A percentile compares a stretch with the other conserved stretches of the same genome.
Evolutionary conservation across 2,113 vertebrate species (phyloP).

Genomic region (Microcebus ravelobensis): DNA sequence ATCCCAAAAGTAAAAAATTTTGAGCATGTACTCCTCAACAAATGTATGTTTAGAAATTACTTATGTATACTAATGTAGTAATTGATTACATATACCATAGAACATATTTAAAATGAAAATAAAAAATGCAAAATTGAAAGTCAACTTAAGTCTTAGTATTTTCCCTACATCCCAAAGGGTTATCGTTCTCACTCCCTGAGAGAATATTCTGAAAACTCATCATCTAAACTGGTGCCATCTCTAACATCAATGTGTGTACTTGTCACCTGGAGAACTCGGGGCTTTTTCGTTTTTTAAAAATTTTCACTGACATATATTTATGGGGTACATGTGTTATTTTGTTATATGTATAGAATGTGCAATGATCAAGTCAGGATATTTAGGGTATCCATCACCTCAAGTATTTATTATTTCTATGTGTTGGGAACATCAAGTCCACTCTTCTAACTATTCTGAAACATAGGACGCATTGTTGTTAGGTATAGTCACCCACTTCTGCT

Average conservation of each 20-base stretch:
- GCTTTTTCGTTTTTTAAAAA: no score
- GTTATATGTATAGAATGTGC: no score
- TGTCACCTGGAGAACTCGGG: background rate
- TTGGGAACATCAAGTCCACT: no score
- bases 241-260: background rate
- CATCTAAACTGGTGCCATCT: background rate
- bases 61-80: background rate
- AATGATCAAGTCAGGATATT: no score
- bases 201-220: background rate
- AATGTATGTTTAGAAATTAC: background rate
- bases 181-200: background rate
- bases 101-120: slow-evolving; percentile 12
- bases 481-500: no score
- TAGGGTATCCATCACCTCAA: no score
- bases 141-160: background rate
- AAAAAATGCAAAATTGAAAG: background rate
- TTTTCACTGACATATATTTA: no score
- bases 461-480: no score
- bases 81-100: background rate
- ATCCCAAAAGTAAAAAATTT: background rate
- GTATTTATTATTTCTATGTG: no score
- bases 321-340: no score
- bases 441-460: no score
- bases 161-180: background rate
- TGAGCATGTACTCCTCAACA: background rate